Evolutionary conservation across 2,888 invertebrate genomes (phyloP).

Genomic region (Seira musarum): DNA sequence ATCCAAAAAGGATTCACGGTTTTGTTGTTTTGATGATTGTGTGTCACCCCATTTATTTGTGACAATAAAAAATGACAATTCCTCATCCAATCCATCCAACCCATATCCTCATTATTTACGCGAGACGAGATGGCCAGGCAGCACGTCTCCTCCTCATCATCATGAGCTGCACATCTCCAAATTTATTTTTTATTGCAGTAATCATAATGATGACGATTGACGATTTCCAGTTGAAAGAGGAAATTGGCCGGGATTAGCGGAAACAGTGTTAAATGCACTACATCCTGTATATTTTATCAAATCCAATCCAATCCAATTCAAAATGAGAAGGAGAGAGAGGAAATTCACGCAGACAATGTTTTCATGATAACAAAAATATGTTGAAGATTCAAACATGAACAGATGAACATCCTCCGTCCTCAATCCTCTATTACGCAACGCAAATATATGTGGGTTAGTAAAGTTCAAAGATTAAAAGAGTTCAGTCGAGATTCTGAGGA

Average conservation of each 20-base stretch:
- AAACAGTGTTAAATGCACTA: constrained; percentile 53
- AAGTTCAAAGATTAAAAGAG: neutral
- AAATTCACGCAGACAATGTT: too few species aligned
- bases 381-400: too few species aligned
- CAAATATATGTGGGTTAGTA: neutral
- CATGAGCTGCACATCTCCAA: constrained; percentile 7
- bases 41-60: too few species aligned
- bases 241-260: constrained; percentile 55
- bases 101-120: too few species aligned
- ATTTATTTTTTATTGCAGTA: neutral
- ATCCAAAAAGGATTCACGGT: too few species aligned
- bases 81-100: too few species aligned
- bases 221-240: too few species aligned
- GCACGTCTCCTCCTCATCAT: neutral
- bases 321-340: neutral
- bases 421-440: constrained; percentile 4
- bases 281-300: constrained; percentile 56
- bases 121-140: too few species aligned
- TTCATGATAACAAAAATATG: too few species aligned
- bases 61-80: too few species aligned
- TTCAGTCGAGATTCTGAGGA: neutral
- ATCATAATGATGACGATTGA: constrained; percentile 31
- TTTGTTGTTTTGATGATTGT: too few species aligned
- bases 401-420: too few species aligned
- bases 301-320: constrained; percentile 57